Base-by-base conservation (phyloP, 2,888 invertebrate genomes). In the Sphecodes monilicornis region DNA sequence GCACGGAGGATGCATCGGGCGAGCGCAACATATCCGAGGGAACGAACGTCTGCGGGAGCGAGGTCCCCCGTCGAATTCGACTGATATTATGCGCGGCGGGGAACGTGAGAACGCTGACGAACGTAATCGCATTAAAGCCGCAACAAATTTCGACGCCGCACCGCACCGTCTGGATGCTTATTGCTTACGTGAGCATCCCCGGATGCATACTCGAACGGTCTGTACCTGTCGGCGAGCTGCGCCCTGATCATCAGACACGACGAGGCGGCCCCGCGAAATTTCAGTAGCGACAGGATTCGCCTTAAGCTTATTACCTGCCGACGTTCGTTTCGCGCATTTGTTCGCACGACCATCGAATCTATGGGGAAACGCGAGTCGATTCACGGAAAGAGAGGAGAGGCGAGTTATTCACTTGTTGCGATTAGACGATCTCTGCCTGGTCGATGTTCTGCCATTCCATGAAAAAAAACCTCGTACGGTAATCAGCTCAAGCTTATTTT, bases 51-150 rank as follows among this genome's bases (percentile, higher is more conserved):
- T 66, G 66, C 66, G 43, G 29, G 39, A 50, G 22, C 36, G 64
- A 50, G 57, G 73, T 64, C 50, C 75, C 75, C 36, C 80, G 85
- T 80, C 89, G 78, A 83, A 86, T 89, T 89, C 86, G 82, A 73
- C 74, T 71, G 72, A 82, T 71, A 89, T 89, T 89, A 89, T 89
- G 80, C 72, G 60, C 72, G 74, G 16, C 64, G 36, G 57, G 26
- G 46, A 78, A 80, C 81, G 77, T 64, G 86, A 46, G 76, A 85
- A 79, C 85, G 82, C 82, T 82, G 85, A 86, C 82, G 86, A 86
- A 77, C 86, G 69, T 85, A 86, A 86, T 85, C 86, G 85, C 77
- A 90, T 90, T 90, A 90, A 87, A 80, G 85, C 80, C 78, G 86
- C 85, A 86, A 90, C 87, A 87, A 88, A 88, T 88, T 88, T 85